Evolutionary conservation across 2,797 vertebrate genomes (phyloP), one percentile per base, ranked within the genome.

Genomic region (Enteromius treurensis): DNA sequence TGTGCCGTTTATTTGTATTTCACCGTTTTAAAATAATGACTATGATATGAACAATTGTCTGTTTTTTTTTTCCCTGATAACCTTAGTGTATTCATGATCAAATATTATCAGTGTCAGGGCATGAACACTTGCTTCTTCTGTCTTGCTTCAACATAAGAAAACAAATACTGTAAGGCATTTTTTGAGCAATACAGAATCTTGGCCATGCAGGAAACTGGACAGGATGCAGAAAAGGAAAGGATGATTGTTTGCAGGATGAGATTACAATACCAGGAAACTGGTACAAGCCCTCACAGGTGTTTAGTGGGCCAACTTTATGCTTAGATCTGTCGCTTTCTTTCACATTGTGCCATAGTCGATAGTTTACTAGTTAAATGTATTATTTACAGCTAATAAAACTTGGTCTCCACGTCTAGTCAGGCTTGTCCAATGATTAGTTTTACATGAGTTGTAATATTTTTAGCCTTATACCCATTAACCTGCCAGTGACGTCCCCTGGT

Each of bases 201-300:
- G 64, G 29, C 65, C 58, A 65, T 45, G 45, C 58, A 83, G 90
- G 60, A 89, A 79, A 82, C 70, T 62, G 64, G 42, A 78, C 82
- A 85, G 76, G 74, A 74, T 11, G 42, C 64, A 65, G 70, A 49
- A 79, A 58, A 85, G 68, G 70, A 86, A 85, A 84, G 58, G 69
- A 82, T 80, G 40, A 78, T 0, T 85, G 55, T 84, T 86, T 77
- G 42, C 53, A 80, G 87, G 84, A 76, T 83, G 53, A 90, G 60
- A 83, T 82, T 79, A 90, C 88, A 92, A 91, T 91, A 86, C 77
- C 82, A 87, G 90, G 87, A 89, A 90, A 88, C 76, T 70, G 62
- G 85, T 86, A 55, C 34, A 55, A 82, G 69, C 6, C 23, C 37
- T 67, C 21, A 53, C 88, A 94, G 89, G 89, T 92, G 90, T 76